Conservation (phyloP, 2,113 vertebrate species). For the Elephantulus edwardii region DNA sequence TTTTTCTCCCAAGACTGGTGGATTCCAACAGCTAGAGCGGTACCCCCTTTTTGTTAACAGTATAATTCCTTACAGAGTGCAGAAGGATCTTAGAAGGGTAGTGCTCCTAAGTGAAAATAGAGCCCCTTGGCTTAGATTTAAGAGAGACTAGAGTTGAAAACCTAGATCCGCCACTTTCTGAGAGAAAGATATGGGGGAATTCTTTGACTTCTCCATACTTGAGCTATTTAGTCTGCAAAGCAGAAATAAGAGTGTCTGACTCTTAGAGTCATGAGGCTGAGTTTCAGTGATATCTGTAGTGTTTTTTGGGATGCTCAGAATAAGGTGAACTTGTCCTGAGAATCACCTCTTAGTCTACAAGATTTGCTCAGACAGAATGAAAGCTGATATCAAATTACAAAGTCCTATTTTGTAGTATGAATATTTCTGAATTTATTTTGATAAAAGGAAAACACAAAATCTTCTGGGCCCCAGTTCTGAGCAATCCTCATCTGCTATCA, state of each 20-base stretch:
- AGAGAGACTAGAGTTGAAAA: conserved; percentile 13
- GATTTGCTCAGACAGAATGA: not conserved
- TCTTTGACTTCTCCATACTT: not conserved
- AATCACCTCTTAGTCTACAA: not conserved
- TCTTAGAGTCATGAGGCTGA: not conserved
- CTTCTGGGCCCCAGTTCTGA: not conserved
- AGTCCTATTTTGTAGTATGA: not conserved
- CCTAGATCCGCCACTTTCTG: not conserved
- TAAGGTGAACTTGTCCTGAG: not conserved
- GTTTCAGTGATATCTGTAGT: not conserved
- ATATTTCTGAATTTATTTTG: not conserved
- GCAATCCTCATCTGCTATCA: not conserved
- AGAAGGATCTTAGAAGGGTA: too few species aligned
- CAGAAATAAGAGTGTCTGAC: not conserved
- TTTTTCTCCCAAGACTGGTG: too few species aligned
- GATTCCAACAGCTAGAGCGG: too few species aligned
- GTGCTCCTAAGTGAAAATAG: not conserved
- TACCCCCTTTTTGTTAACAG: too few species aligned
- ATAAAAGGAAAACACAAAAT: not conserved
- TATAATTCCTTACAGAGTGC: too few species aligned
- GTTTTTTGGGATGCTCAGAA: not conserved
- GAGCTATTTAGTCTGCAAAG: not conserved
- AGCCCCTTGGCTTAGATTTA: not conserved
- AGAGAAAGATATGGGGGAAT: not conserved
- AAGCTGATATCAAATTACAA: not conserved